Base-by-base conservation (phyloP, 1,140 invertebrate species). In the Holotrichia oblita region DNA sequence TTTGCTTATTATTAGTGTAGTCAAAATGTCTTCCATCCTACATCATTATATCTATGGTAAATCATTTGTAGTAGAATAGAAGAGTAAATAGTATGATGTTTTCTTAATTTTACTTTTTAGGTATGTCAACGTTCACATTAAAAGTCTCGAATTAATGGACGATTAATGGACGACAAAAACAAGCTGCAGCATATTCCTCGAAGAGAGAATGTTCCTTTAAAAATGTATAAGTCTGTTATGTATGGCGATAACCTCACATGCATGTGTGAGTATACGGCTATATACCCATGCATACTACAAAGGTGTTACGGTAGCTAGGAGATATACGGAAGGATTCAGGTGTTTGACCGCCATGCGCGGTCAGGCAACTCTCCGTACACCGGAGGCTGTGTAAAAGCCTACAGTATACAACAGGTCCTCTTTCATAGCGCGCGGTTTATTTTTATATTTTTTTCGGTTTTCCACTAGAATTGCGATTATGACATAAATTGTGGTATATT, bases 381-480 rank as follows among this genome's bases (percentile, higher is more conserved):
- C 69, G 81, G 79, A 82, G 79, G 78, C 79, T 80, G 79, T 78
- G 79, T 69, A 77, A 76, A 73, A 80, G 79, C 76, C 79, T 79
- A 82, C 81, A 82, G 81, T 82, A 76, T 73, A 82, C 77, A 81
- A 81, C 80, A 81, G 80, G 78, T 81, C 69, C 77, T 78, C 78
- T 73, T 76, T 78, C 41, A 64, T n/a, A 41, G 74, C 42, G 61
- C 73, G 61, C 74, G 55, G 24, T 73, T 69, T 40, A 55, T 78
- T 73, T 42, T 17, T 22, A 74, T 69, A 2, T 27, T 69, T 69
- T 69, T 69, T 27, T 27, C 22, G 61, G 61, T 69, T 9, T 27
- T 34, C 22, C 61, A 20, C 17, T 69, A 22, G 22, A 69, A 9
- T 69, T 69, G 61, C 12, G 7, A 69, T 6, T 3, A 61, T 22